Percentiles rank a stretch among this genome's conserved stretches.
phyloP scores from a whole-genome alignment of 2,797 vertebrate genomes.

The Sylvia borin region DNA sequence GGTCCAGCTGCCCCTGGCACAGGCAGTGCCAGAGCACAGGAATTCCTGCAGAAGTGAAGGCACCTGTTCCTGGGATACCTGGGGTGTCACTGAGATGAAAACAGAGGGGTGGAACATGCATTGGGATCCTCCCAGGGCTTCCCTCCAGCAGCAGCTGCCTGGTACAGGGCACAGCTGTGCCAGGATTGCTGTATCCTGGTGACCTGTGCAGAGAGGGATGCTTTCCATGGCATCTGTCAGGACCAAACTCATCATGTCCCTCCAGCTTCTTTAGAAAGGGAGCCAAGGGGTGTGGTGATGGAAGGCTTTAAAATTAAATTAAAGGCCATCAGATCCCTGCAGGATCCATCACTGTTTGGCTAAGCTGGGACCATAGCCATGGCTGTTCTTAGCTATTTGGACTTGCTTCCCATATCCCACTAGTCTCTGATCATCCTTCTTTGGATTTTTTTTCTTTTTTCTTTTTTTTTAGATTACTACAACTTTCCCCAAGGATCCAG shows the following conservation, averaged over 20 bases:
- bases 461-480: constrained; percentile 87
- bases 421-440: not conserved
- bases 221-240: not conserved
- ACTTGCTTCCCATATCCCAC: not conserved
- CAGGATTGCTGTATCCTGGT: not conserved
- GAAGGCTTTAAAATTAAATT: not conserved
- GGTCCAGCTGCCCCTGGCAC: constrained; percentile 36
- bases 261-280: not conserved
- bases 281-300: not conserved
- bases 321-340: not conserved
- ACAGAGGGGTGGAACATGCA: not conserved
- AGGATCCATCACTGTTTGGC: not conserved
- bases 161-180: not conserved
- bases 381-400: not conserved
- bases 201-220: not conserved
- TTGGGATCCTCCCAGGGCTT: not conserved
- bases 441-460: not conserved
- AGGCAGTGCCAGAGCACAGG: not conserved
- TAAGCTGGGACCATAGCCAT: not conserved
- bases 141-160: not conserved
- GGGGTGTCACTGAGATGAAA: constrained; percentile 33
- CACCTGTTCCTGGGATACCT: constrained; percentile 51
- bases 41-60: constrained; percentile 11
- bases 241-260: not conserved
- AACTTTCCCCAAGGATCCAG: constrained; percentile 98